These are phyloP conservation scores for Hirtodrosophila cameraria DNA, from an alignment of 2,888 invertebrate species.

Conservation along the genomic window DNA sequence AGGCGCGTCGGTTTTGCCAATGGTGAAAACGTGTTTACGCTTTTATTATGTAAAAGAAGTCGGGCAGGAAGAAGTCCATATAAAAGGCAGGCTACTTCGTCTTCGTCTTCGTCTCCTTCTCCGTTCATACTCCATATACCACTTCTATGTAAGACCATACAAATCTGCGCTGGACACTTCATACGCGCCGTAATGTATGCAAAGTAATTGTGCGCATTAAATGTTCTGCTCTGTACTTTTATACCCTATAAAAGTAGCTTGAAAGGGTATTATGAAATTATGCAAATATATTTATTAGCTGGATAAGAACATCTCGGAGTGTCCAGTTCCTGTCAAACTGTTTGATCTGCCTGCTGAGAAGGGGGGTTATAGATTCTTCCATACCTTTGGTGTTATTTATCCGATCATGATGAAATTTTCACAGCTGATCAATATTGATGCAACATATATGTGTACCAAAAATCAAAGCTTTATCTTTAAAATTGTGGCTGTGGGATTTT, in stretches of 20 bases:
- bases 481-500: too few species aligned
- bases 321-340: too few species aligned
- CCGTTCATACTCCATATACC: conserved; percentile 1
- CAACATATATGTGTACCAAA: too few species aligned
- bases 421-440: too few species aligned
- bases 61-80: conserved; percentile 12
- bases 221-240: conserved; percentile 41
- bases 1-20: conserved; percentile 51
- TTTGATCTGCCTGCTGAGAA: too few species aligned
- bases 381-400: too few species aligned
- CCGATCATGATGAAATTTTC: too few species aligned
- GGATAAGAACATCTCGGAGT: too few species aligned
- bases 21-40: conserved; percentile 79
- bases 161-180: conserved; percentile 48
- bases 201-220: conserved; percentile 77
- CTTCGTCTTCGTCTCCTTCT: neutral
- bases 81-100: conserved; percentile 43
- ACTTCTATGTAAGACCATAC: conserved; percentile 22
- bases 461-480: too few species aligned
- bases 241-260: conserved; percentile 11
- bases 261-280: too few species aligned
- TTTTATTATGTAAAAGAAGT: conserved; percentile 74
- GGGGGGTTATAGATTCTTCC: too few species aligned
- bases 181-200: conserved; percentile 65
- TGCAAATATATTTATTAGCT: too few species aligned